phyloP scores from a whole-genome alignment of 2,797 vertebrate genomes.

The Phaenicophaeus curvirostris region DNA sequence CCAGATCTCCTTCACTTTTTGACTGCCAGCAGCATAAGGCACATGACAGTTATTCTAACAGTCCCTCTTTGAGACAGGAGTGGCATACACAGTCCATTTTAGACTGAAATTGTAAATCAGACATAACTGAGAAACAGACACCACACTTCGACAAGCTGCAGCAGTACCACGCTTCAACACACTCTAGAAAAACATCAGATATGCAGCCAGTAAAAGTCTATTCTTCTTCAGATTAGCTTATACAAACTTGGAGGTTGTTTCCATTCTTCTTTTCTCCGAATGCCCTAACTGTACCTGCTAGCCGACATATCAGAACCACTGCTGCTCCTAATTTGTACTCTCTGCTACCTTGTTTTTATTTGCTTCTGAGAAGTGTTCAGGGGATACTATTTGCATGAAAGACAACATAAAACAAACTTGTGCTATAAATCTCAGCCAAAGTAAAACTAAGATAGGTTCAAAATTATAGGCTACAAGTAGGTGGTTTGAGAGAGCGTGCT shows the following conservation, averaged over 20 bases:
- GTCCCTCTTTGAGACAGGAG: background rate
- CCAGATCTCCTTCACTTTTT: background rate
- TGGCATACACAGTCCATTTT: background rate
- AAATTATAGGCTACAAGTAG: constrained; percentile 1
- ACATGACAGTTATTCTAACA: background rate
- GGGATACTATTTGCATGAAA: background rate
- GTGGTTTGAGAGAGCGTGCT: background rate
- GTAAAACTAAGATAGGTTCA: background rate
- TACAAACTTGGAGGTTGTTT: background rate
- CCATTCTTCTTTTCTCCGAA: background rate
- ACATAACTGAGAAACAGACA: background rate
- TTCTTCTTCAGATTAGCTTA: background rate
- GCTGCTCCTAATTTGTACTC: background rate
- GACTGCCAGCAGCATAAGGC: background rate
- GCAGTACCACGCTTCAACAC: background rate
- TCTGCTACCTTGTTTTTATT: background rate
- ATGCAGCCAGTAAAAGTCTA: background rate
- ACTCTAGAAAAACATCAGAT: background rate
- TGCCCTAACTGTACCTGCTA: background rate
- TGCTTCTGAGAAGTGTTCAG: background rate
- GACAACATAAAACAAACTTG: constrained; percentile 35
- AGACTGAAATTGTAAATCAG: background rate
- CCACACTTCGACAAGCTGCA: background rate
- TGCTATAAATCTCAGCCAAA: constrained; percentile 19
- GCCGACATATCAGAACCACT: background rate